Evolutionary conservation across 23 tunicate species (phyloP).

Genomic region (Styela clava): DNA sequence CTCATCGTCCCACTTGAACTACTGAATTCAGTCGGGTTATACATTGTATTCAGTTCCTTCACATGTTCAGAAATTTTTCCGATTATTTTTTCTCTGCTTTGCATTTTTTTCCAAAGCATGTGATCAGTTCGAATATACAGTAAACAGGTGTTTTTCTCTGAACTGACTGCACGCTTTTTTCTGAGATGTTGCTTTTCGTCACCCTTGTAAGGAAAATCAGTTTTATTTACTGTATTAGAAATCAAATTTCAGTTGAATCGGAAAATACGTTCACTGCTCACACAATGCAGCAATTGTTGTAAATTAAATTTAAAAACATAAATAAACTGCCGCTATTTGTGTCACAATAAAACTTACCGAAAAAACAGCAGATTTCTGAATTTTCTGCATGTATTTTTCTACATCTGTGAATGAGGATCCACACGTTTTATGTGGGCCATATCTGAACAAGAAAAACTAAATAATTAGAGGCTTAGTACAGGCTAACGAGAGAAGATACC

Average conservation of each 20-base stretch:
- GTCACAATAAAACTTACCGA: slow-evolving; percentile 26
- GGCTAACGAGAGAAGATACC: no score
- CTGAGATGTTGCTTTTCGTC: slow-evolving; percentile 26
- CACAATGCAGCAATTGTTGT: no score
- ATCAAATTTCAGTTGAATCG: no score
- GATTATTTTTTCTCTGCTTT: slow-evolving; percentile 50
- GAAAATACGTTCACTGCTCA: no score
- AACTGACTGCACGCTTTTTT: slow-evolving; percentile 38
- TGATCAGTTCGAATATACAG: slow-evolving; percentile 65
- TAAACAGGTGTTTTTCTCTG: slow-evolving; percentile 42
- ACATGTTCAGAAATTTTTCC: slow-evolving; percentile 85
- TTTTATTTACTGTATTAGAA: no score
- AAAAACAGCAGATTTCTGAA: slow-evolving; percentile 43
- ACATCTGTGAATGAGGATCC: slow-evolving; percentile 42
- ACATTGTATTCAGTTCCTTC: slow-evolving; percentile 70
- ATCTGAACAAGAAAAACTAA: slow-evolving; percentile 6
- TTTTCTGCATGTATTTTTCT: slow-evolving; percentile 33
- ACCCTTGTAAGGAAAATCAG: neutral
- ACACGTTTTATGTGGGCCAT: slow-evolving; percentile 37
- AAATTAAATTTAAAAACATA: no score
- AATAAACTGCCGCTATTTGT: no score
- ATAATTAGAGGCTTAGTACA: neutral
- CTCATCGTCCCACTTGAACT: slow-evolving; percentile 25
- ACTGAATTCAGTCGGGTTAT: slow-evolving; percentile 39
- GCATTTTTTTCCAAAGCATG: slow-evolving; percentile 41